Evolutionary conservation across 23 tunicate genomes (phyloP).

Genomic region (Trididemnum miniatum): DNA sequence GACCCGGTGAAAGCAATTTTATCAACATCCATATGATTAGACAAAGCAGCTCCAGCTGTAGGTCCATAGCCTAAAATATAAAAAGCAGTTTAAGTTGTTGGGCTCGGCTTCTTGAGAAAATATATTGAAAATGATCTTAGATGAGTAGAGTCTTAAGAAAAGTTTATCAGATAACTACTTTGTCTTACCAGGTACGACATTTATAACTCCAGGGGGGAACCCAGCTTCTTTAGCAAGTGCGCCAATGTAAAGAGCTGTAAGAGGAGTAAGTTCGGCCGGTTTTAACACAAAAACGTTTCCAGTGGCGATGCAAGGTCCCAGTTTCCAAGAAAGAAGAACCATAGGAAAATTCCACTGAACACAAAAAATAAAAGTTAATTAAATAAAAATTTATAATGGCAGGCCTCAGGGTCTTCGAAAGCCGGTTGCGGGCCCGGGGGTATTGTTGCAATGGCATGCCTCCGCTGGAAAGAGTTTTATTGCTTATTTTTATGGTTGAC

Average conservation of each 20-base stretch:
- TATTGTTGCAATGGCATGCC: no score
- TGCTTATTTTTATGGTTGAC: no score
- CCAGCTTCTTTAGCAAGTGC: constrained; percentile 87
- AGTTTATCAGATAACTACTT: no score
- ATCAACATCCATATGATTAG: constrained; percentile 73
- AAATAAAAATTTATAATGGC: no score
- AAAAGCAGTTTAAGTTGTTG: not conserved
- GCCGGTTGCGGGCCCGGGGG: no score
- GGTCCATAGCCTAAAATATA: constrained; percentile 60
- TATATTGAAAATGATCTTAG: no score
- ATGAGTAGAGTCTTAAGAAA: no score
- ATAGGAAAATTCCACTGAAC: constrained; percentile 93
- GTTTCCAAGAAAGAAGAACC: constrained; percentile 72
- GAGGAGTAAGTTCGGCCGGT: constrained; percentile 90
- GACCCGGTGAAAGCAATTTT: constrained; percentile 95
- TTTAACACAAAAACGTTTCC: constrained; percentile 87
- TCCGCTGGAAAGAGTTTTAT: no score
- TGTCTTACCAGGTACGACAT: constrained; percentile 77
- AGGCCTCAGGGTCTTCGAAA: no score
- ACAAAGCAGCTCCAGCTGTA: constrained; percentile 75
- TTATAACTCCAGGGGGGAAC: constrained; percentile 91
- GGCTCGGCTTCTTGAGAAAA: no score
- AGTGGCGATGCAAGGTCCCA: constrained; percentile 84
- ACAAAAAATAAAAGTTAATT: no score
- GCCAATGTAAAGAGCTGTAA: constrained; percentile 77